A percentile compares a stretch with the other conserved stretches of the same genome.
phyloP scores from a whole-genome alignment of 2,797 vertebrate genomes.

The Hydrolagus colliei region DNA sequence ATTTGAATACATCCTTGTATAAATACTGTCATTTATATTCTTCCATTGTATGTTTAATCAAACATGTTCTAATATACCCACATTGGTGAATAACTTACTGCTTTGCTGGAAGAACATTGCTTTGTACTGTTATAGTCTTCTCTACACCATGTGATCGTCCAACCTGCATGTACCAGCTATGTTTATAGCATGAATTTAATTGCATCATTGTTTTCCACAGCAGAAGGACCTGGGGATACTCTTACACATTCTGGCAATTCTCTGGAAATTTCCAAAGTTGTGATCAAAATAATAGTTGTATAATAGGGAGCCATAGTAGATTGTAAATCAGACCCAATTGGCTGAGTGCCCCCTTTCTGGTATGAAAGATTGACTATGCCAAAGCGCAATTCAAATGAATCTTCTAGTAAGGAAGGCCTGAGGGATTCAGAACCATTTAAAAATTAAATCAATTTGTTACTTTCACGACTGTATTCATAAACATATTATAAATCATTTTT shows the following conservation, averaged over 20 bases:
- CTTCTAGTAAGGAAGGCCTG: too few species aligned
- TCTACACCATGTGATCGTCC: too few species aligned
- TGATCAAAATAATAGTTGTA: background rate
- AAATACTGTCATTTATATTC: background rate
- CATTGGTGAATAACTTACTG: background rate
- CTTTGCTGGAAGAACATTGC: too few species aligned
- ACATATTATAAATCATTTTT: constrained; percentile 16
- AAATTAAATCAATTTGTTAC: constrained; percentile 10
- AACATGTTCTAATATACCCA: background rate
- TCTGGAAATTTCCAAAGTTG: background rate
- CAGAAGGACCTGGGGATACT: background rate
- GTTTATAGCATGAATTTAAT: background rate
- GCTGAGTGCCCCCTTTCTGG: too few species aligned
- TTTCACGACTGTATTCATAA: background rate
- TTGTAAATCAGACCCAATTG: background rate
- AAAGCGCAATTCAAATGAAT: too few species aligned
- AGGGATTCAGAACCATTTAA: too few species aligned
- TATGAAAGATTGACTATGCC: too few species aligned
- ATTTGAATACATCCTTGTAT: background rate
- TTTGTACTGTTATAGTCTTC: too few species aligned
- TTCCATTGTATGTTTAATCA: background rate
- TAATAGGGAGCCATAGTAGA: background rate
- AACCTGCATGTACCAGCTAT: background rate
- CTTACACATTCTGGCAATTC: background rate
- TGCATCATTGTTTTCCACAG: background rate